Evolutionary conservation across 92 coral and sea anemone genomes (phyloP).

Genomic region (Anthopleura xanthogrammica): DNA sequence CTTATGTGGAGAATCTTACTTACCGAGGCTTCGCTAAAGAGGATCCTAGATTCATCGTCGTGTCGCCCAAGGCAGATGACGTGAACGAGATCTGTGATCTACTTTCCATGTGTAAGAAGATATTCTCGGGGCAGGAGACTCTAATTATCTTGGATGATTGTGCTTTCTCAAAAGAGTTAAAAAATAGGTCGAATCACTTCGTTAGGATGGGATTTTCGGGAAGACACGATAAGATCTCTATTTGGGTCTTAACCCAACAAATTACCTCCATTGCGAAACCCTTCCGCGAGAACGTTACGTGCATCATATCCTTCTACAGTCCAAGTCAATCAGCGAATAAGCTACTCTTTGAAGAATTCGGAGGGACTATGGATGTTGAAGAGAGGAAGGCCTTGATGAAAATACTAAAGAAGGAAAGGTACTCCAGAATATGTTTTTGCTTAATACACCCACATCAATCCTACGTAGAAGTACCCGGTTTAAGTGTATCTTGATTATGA

Average conservation of each 20-base stretch:
- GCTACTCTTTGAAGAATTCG: conserved; percentile 25
- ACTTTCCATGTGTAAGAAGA: neutral
- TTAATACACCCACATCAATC: neutral
- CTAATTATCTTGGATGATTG: conserved; percentile 29
- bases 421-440: neutral
- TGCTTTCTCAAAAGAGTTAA: conserved; percentile 26
- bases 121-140: conserved; percentile 25
- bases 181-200: conserved; percentile 8
- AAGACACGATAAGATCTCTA: neutral
- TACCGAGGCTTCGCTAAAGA: conserved; percentile 10
- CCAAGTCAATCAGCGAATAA: conserved; percentile 7
- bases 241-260: conserved; percentile 34
- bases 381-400: conserved; percentile 2
- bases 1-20: neutral
- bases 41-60: conserved; percentile 21
- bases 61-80: conserved; percentile 22
- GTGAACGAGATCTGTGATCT: conserved; percentile 19
- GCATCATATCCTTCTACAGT: conserved; percentile 4
- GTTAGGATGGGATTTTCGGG: conserved; percentile 12
- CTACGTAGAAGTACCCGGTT: neutral
- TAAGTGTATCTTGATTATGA: too few relatives aligned
- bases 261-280: conserved; percentile 28
- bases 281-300: conserved; percentile 12
- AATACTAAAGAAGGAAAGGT: conserved; percentile 10
- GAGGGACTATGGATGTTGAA: conserved; percentile 8